Percentiles rank a stretch among this genome's conserved stretches.
Evolutionary conservation across 2,113 vertebrate species (phyloP).

Genomic region (Calypte anna): DNA sequence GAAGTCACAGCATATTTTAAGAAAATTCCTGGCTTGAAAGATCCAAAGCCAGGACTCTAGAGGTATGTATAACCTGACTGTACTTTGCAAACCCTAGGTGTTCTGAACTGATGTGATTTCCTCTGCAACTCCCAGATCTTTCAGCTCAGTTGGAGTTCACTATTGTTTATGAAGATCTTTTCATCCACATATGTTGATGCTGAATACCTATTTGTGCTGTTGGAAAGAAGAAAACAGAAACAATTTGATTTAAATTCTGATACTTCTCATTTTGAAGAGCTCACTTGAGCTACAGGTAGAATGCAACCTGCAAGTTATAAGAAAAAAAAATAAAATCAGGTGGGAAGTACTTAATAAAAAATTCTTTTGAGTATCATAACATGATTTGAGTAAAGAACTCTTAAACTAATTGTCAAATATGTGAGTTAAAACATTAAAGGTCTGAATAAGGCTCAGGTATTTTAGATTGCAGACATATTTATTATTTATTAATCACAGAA

Average conservation of each 20-base stretch:
- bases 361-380: background rate
- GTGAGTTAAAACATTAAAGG: background rate
- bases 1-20: background rate
- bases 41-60: background rate
- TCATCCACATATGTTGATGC: background rate
- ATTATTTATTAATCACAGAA: background rate
- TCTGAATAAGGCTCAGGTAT: background rate
- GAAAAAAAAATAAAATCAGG: background rate
- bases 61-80: background rate
- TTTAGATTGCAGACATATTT: background rate
- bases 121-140: background rate
- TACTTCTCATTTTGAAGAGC: background rate
- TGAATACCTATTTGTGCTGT: background rate
- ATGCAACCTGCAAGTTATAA: background rate
- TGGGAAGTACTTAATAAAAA: slow-evolving; percentile 17
- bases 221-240: background rate
- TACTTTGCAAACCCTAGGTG: background rate
- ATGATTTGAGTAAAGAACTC: background rate
- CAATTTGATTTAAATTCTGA: background rate
- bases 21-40: background rate
- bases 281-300: background rate
- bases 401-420: background rate
- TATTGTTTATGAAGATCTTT: background rate
- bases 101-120: background rate
- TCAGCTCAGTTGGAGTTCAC: background rate